Base-by-base conservation (phyloP, 37 sponge, comb jelly and placozoan species). In the Aplysina aerophoba region DNA sequence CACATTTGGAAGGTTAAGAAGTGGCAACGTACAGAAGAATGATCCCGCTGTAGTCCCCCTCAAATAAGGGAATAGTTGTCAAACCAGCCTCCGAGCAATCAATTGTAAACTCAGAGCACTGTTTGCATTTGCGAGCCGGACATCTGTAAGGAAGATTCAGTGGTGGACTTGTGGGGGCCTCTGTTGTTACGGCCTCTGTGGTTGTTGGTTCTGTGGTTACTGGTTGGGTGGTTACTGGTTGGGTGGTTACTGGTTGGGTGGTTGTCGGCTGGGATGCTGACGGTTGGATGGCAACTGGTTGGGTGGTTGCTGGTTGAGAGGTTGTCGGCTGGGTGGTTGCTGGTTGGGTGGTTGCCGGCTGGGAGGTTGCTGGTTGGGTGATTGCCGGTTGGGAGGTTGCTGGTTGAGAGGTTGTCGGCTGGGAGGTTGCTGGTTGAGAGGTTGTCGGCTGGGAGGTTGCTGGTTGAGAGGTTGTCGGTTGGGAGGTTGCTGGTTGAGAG, bases 1-100 rank as follows among this genome's bases (percentile, higher is more conserved):
- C 50, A 8, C 6, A 44, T 44, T 44, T 3, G 50, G 20, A 13
- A 71, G 4, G 4, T 19, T 4, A 12, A 5, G 73, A n/a, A n/a
- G n/a, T n/a, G n/a, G n/a, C n/a, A n/a, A 75, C 78, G 35, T 36
- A 75, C 78, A 75, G 54, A 15, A 75, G 21, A 4, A 50, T 3
- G 37, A 75, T 75, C 20, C 39, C 78, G 1, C 50, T 25, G 78
- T 75, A 75, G 37, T 75, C 22, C 41, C 78, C 78, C 41, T 75
- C 78, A 38, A 44, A 50, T 25, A 38, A 16, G n/a, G 78, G 78
- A 30, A 75, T 41, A 15, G 44, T 24, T 41, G 38, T 38, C 4
- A 75, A 41, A 3, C 44, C 21, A 22, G 25, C 36, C 13, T 21
- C 50, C 0, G 82, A 55, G 44, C 92, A 91, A 58, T 88, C 86